These are phyloP conservation scores for Ptychadena robeensis DNA, from an alignment of 2,797 vertebrate genomes.

Conservation along the genomic window DNA sequence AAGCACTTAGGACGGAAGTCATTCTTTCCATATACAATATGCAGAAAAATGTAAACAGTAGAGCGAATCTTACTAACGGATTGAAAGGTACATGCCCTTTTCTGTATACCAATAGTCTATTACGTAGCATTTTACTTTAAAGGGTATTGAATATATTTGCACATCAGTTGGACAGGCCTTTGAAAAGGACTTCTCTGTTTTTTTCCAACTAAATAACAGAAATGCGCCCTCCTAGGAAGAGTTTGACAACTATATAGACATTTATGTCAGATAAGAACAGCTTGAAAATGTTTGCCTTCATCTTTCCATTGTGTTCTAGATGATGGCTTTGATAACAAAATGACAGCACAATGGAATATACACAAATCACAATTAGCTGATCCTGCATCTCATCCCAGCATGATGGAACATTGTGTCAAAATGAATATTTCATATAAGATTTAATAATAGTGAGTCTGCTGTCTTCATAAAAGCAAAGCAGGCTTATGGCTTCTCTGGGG, in stretches of 20 bases:
- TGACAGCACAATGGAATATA: slow-evolving; percentile 24
- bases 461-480: not conserved
- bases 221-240: not conserved
- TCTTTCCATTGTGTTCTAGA: slow-evolving; percentile 8
- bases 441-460: not conserved
- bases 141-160: not conserved
- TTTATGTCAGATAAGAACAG: slow-evolving; percentile 30
- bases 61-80: not conserved
- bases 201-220: not conserved
- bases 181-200: not conserved
- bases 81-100: not conserved
- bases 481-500: not conserved
- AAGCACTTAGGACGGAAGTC: too few relatives aligned
- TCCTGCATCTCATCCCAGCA: slow-evolving; percentile 11
- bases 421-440: not conserved
- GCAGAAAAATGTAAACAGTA: not conserved
- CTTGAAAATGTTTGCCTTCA: slow-evolving; percentile 13
- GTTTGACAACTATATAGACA: slow-evolving; percentile 25
- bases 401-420: slow-evolving; percentile 19
- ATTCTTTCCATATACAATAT: not conserved
- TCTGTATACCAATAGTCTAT: not conserved
- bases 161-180: not conserved
- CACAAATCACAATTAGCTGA: slow-evolving; percentile 27
- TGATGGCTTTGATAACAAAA: slow-evolving; percentile 36
- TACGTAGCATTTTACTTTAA: not conserved